Base-by-base conservation (phyloP, 2,797 vertebrate genomes). In the Muscicapa comitata region DNA sequence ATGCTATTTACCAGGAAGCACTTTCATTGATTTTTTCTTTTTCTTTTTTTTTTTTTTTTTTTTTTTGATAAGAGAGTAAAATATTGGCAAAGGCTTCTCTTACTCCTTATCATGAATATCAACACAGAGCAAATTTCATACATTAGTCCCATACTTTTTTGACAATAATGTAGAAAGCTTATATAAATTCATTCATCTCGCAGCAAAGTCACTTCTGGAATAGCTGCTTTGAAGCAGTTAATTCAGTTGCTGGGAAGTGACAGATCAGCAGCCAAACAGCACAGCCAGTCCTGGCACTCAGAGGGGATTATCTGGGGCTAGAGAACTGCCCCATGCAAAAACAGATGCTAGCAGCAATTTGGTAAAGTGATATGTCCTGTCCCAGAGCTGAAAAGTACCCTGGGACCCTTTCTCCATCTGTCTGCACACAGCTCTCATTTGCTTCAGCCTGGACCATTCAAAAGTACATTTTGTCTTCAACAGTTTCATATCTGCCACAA, bases 11-110 rank as follows among this genome's bases (percentile, higher is more conserved):
- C 86, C 84, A 86, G 94, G 88, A 95, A 94, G 88, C 58, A 72
- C 85, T 91, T 82, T 57, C 73, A 96, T 96, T 80, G 91, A 95
- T 58, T 54, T 55, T 21, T 45, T 58, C n/a, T 55, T 21, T 45
- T 45, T 93, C 93, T 91, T 78, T 91, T 67, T 86, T 84, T 82
- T 87, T 35, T 35, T 21, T 45, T 45, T 93, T 94, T 91, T 78
- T 91, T 67, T 86, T 84, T 82, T 87, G 38, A 89, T 96, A 95
- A 94, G 75, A 79, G 68, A 87, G 47, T 71, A 85, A 96, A 96
- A 94, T 75, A 96, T 78, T 94, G 94, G 90, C 91, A 95, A 81
- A 86, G 11, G 42, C 85, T 94, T 86, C 83, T 92, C 81, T 89
- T 67, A 13, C 28, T 79, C 21, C 42, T 91, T 94, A 93, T 91